A percentile compares a stretch with the other conserved stretches of the same genome.
These are phyloP conservation scores for Notodonta dromedarius DNA, from an alignment of 2,888 invertebrate genomes.

Conservation along the genomic window DNA sequence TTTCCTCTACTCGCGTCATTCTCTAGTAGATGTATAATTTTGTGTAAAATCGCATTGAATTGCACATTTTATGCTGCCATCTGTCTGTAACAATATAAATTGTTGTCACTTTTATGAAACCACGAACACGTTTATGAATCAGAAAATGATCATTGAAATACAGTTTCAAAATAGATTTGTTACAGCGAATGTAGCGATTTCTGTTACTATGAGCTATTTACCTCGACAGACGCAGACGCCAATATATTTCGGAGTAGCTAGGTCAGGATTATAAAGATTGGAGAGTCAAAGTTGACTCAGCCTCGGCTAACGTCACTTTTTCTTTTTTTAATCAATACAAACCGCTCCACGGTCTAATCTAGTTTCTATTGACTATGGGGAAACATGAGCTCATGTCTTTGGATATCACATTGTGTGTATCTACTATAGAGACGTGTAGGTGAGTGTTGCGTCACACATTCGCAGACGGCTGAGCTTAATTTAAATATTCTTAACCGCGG, in stretches of 20 bases:
- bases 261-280: constrained; percentile 6
- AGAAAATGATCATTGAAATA: constrained; percentile 17
- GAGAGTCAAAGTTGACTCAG: constrained; percentile 1
- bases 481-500: background rate
- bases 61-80: background rate
- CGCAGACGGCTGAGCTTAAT: constrained; percentile 2
- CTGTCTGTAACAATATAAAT: constrained; percentile 21
- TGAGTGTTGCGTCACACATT: constrained; percentile 1
- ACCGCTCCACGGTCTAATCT: background rate
- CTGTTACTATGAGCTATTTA: constrained; percentile 35
- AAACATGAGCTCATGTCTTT: constrained; percentile 2
- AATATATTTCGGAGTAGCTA: constrained; percentile 3
- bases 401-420: background rate
- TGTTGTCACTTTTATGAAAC: constrained; percentile 27
- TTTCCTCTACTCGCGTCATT: constrained; percentile 3
- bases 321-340: background rate
- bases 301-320: background rate
- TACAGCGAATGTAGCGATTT: constrained; percentile 19
- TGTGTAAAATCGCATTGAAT: background rate
- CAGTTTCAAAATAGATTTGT: constrained; percentile 22
- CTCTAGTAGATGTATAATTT: background rate
- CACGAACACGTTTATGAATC: constrained; percentile 16
- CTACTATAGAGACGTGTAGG: background rate
- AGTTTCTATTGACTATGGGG: constrained; percentile 1
- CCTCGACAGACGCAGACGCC: constrained; percentile 19